Evolutionary conservation across 2,797 vertebrate species (phyloP), one percentile per base, ranked within the genome.

Genomic region (Ispidina lecontei): DNA sequence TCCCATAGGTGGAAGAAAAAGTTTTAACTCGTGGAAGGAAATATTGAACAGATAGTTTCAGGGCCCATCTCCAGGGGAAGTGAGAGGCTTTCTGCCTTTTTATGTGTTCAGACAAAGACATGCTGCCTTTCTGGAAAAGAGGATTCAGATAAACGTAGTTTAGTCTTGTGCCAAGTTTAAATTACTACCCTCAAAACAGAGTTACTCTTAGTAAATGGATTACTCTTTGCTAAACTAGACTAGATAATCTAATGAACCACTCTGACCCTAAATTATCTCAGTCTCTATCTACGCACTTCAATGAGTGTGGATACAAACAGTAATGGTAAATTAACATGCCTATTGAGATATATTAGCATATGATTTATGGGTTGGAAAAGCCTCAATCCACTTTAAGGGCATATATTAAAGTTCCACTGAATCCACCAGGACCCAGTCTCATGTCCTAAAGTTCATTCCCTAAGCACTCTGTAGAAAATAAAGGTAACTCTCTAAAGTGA

Each of bases 281-380:
- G 49, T 46, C 76, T 84, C 31, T 35, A 43, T 73, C 39, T 83
- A 39, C 54, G 29, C 84, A 77, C 58, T 70, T 70, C 54, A 83
- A 7, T 76, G 62, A 23, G 7, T 29, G 29, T 55, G 39, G 62
- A 63, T 71, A 47, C 46, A 54, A 67, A 41, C 0, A 1, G 21
- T 55, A 82, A 49, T 21, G 10, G 77, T 63, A 46, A 63, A 85
- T 88, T 83, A 74, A 74, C 23, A 21, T 41, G 47, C 9, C 51
- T 49, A 25, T 18, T 58, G 31, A 77, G 29, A 84, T 83, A 7
- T 64, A 80, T 88, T 83, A 83, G 18, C 17, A 11, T 69, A 70
- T 70, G 35, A 80, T 67, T 88, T 79, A 73, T 70, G 64, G 58
- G 70, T 78, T 87, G n/a, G 47, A 82, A 91, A 93, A 64, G 47